Evolutionary conservation across 2,797 vertebrate genomes (phyloP), one percentile per base, ranked within the genome.

Genomic region (Danionella dracula): DNA sequence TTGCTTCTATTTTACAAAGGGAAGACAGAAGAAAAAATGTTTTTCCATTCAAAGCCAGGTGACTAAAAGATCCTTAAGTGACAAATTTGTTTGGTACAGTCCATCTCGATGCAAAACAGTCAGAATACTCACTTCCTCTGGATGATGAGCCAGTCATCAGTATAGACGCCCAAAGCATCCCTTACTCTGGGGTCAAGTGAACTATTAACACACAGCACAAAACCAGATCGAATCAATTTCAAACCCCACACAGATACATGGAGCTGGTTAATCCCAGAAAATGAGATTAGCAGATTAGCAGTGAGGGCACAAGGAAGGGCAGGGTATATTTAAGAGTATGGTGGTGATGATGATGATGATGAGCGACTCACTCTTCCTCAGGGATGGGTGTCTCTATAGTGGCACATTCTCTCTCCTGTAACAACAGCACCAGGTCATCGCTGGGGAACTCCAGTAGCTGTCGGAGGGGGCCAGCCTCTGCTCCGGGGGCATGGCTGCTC

Each of bases 91-190:
- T 31, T 31, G 13, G 7, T 16, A 21, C 8, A 15, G 16, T 15
- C 4, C 2, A 63, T 20, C 13, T n/a, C 49, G 29, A 34, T 10
- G 8, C 23, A 27, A 15, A 16, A 2, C 6, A 29, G 8, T 19
- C 9, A 12, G 5, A 8, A 32, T 56, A 84, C 92, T 82, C 82
- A 95, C 94, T 90, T 94, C 76, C 94, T 89, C 55, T 89, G 90
- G 64, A 93, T 91, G 41, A 95, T 86, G 64, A 96, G 88, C 94
- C 94, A 96, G 79, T 96, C 88, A 65, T 96, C 92, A 0, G 90
- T 93, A 82, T 95, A 96, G 81, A 93, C 90, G 15, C 90, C 89
- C 69, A 96, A 82, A 0, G 92, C 92, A 15, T 94, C 93, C 77
- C 92, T 88, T 75, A 91, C 94, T 73, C 92, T 88, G 53, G 90